Conservation (phyloP, 2,797 vertebrate genomes). For the Luscinia luscinia region DNA sequence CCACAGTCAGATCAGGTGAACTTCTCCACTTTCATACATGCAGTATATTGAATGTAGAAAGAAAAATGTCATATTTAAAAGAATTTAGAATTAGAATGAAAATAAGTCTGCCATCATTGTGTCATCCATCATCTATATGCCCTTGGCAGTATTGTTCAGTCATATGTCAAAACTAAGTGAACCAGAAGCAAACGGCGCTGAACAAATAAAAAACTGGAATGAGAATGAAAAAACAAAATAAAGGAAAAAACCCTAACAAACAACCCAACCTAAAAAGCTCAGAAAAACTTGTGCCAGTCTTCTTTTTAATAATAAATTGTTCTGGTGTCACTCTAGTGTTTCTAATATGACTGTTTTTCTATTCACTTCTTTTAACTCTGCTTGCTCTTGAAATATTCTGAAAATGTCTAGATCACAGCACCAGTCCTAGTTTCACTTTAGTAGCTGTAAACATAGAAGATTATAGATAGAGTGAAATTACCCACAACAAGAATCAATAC, state of each 20-base stretch:
- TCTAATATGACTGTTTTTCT: not conserved
- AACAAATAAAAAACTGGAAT: constrained; percentile 1
- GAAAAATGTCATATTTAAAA: constrained; percentile 31
- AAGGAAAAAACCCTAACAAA: not conserved
- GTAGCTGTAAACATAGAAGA: not conserved
- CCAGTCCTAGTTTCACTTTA: not conserved
- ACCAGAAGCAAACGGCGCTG: constrained; percentile 42
- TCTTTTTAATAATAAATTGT: not conserved
- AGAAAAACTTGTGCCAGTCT: not conserved
- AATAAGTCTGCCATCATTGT: constrained; percentile 39
- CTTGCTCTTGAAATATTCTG: not conserved
- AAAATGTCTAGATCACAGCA: not conserved
- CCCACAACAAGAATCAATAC: not conserved
- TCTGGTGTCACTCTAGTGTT: not conserved
- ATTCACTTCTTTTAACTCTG: not conserved
- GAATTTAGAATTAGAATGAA: constrained; percentile 51
- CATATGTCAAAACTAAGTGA: constrained; percentile 53
- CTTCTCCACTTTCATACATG: not conserved
- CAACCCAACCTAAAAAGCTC: not conserved
- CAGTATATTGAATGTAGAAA: not conserved
- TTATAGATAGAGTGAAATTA: not conserved
- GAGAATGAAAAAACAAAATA: not conserved
- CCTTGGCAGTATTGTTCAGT: constrained; percentile 43
- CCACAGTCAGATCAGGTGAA: not conserved
- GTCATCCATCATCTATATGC: constrained; percentile 14